Evolutionary conservation across 1,140 invertebrate genomes (phyloP), one percentile per base, ranked within the genome.

Genomic region (Rhynchophorus ferrugineus): DNA sequence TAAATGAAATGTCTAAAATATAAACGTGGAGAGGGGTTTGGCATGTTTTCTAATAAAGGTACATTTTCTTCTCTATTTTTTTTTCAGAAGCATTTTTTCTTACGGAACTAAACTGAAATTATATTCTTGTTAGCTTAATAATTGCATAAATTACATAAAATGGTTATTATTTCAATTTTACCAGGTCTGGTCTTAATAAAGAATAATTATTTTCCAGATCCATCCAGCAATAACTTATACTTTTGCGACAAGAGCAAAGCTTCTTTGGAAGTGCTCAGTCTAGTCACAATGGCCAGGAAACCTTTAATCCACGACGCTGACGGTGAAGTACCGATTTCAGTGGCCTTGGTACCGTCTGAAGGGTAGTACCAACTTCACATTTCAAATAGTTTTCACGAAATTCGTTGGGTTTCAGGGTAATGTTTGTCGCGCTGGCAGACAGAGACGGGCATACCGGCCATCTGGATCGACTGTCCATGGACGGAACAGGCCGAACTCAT

Each of bases 201-300:
- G n/a, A n/a, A n/a, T n/a, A n/a, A n/a, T n/a, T 19, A 35, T 21
- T 18, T 65, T 64, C 18, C 57, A 75, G 85, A 88, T 69, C 70
- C 78, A 54, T 64, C 78, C 11, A 76, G 80, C 0, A 78, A 84
- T 29, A 80, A 80, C 54, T 63, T 89, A 0, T 88, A 86, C 60
- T 78, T 82, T 61, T 68, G 78, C 53, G 82, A 87, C 58, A 61
- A 62, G 0, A 70, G 74, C 1, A 69, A 72, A 13, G 69, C 69
- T 5, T 75, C 76, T 1, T 69, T 88, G 6, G 82, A 85, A 59
- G 55, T 67, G 3, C 39, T 73, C 9, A 78, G 65, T 50, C 41
- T 86, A 13, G 70, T 67, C 19, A 83, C 73, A 0, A 64, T 65
- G 5, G 58, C 76, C 0, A 75, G 74, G 6, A 79, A 77, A 1